phyloP scores from a whole-genome alignment of 37 sponge, comb jelly and placozoan genomes.

The Spongilla lacustris region DNA sequence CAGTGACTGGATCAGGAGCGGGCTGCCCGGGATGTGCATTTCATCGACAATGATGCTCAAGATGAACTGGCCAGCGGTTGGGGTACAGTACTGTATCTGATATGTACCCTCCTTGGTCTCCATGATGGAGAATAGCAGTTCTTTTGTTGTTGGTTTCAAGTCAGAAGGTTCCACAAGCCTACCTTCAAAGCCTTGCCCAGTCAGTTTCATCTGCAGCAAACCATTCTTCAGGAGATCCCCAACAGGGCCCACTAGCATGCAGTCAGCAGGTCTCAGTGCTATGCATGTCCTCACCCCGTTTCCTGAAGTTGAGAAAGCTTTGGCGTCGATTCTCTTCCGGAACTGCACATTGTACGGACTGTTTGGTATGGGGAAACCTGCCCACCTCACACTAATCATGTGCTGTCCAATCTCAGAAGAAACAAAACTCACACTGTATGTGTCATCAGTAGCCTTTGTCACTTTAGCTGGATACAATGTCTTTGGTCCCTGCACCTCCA shows the following conservation, averaged over 20 bases:
- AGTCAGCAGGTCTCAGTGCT: slow-evolving; percentile 38
- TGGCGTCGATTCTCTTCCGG: slow-evolving; percentile 20
- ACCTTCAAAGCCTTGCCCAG: not conserved
- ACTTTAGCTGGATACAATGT: slow-evolving; percentile 54
- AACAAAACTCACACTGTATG: slow-evolving; percentile 64
- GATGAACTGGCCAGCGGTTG: slow-evolving; percentile 55
- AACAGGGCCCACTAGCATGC: slow-evolving; percentile 31
- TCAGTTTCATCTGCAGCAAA: slow-evolving; percentile 20
- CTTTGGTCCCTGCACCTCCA: slow-evolving; percentile 55
- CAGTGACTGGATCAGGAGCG: slow-evolving; percentile 52
- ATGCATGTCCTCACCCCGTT: slow-evolving; percentile 54
- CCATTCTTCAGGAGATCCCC: slow-evolving; percentile 44
- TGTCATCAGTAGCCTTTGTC: slow-evolving; percentile 42
- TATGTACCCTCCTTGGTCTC: slow-evolving; percentile 75
- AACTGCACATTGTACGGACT: slow-evolving; percentile 75
- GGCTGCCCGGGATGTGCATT: slow-evolving; percentile 65
- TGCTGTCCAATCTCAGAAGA: slow-evolving; percentile 77
- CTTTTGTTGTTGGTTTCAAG: slow-evolving; percentile 18
- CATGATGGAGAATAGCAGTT: slow-evolving; percentile 18
- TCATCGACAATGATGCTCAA: slow-evolving; percentile 59
- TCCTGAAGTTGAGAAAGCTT: slow-evolving; percentile 46
- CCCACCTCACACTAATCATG: slow-evolving; percentile 76
- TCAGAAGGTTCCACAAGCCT: not conserved
- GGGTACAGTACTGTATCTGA: slow-evolving; percentile 58
- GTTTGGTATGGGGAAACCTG: slow-evolving; percentile 61